These are phyloP conservation scores for Bolinopsis microptera DNA, from an alignment of 37 sponge, comb jelly and placozoan genomes.

Conservation along the genomic window DNA sequence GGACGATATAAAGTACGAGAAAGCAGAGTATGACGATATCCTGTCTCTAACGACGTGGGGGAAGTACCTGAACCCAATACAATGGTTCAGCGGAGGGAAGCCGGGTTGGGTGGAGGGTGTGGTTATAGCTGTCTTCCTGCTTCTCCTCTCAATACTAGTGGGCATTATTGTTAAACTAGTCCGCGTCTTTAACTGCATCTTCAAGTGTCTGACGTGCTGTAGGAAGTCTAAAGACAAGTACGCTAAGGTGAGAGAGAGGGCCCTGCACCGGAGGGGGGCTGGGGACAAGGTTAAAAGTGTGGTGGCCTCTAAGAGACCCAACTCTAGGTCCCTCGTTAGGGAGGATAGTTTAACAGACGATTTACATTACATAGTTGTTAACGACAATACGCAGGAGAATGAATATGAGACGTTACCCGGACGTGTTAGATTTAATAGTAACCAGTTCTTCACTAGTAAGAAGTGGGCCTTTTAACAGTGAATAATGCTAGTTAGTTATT, in stretches of 20 bases:
- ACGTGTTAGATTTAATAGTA: not conserved
- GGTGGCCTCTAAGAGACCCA: not conserved
- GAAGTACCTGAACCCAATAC: slow-evolving; percentile 53
- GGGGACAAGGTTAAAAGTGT: not conserved
- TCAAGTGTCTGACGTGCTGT: slow-evolving; percentile 25
- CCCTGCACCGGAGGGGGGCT: not conserved
- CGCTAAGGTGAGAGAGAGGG: not conserved
- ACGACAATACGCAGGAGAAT: not conserved
- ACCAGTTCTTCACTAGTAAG: not conserved
- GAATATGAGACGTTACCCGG: not conserved
- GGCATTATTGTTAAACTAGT: not conserved
- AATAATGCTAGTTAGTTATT: too few species aligned
- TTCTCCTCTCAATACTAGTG: not conserved
- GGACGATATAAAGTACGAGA: slow-evolving; percentile 5
- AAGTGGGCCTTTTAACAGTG: not conserved
- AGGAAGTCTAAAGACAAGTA: not conserved
- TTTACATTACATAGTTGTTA: slow-evolving; percentile 25
- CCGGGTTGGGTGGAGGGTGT: slow-evolving; percentile 51
- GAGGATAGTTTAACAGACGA: slow-evolving; percentile 29
- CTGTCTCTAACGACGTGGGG: slow-evolving; percentile 49
- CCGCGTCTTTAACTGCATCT: slow-evolving; percentile 20
- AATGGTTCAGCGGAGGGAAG: slow-evolving; percentile 36
- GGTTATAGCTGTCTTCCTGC: not conserved
- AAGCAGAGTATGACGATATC: slow-evolving; percentile 42
- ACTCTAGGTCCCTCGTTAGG: not conserved